phyloP scores from a whole-genome alignment of 2,113 vertebrate species.

The Calidris pugnax region DNA sequence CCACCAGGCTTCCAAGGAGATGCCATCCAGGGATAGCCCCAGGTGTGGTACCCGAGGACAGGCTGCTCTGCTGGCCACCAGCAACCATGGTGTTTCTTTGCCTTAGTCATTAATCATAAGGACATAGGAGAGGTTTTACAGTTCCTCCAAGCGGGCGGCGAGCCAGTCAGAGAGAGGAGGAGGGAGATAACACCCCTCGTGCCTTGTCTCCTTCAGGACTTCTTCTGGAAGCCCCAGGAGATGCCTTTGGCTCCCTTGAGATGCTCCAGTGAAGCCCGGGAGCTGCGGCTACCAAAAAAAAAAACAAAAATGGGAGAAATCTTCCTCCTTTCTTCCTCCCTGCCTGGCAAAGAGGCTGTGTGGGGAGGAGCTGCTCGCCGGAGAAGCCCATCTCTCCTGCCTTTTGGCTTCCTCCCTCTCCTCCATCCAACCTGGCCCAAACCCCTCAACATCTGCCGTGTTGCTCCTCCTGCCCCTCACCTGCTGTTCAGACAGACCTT shows the following conservation, averaged over 20 bases:
- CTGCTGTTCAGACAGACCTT: slow-evolving; percentile 34
- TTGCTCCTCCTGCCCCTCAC: slow-evolving; percentile 28
- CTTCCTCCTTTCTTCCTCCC: not conserved
- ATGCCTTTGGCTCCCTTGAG: not conserved
- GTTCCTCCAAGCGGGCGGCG: not conserved
- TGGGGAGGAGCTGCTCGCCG: not conserved
- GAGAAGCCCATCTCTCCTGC: not conserved
- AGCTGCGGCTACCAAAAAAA: not conserved
- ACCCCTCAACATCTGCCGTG: not conserved
- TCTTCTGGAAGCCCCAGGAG: not conserved
- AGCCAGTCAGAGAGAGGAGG: not conserved
- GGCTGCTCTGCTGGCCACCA: slow-evolving; percentile 17
- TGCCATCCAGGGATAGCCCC: not conserved
- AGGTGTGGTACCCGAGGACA: not conserved
- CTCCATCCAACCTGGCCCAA: not conserved
- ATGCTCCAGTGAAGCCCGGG: not conserved
- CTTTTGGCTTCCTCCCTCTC: slow-evolving; percentile 4
- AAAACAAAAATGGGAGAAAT: not conserved
- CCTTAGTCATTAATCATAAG: slow-evolving; percentile 68
- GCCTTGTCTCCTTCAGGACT: not conserved
- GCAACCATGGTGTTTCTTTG: slow-evolving; percentile 43
- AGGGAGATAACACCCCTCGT: not conserved
- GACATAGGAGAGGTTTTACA: slow-evolving; percentile 52
- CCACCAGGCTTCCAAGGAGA: not conserved
- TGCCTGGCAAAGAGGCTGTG: not conserved